A percentile compares a stretch with the other conserved stretches of the same genome.
Conservation (phyloP, 2,113 vertebrate genomes). For the Sturnira hondurensis region DNA sequence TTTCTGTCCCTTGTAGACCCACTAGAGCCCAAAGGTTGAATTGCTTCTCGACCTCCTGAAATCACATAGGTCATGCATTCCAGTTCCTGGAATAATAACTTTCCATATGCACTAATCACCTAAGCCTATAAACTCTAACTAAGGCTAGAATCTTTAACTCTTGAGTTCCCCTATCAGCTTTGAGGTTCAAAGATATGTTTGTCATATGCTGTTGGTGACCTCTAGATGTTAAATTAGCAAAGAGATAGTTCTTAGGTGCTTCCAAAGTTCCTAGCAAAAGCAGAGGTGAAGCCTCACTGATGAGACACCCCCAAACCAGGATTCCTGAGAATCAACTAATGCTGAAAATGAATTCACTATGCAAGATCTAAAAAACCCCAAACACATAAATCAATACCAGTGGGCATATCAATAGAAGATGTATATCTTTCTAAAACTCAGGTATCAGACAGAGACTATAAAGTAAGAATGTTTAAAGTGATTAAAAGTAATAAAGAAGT, state of each 20-base stretch:
- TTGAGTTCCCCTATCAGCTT: not conserved
- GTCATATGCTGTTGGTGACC: not conserved
- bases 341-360: not conserved
- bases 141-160: too few relatives aligned
- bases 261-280: not conserved
- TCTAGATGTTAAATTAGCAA: not conserved
- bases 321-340: not conserved
- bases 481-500: not conserved
- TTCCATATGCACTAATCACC: too few relatives aligned
- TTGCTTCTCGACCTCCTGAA: too few relatives aligned
- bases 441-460: not conserved
- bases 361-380: not conserved
- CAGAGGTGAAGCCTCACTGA: not conserved
- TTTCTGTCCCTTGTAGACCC: too few relatives aligned
- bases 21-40: too few relatives aligned
- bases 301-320: not conserved
- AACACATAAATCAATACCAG: not conserved
- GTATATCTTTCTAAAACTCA: not conserved
- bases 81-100: too few relatives aligned
- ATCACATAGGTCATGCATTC: too few relatives aligned
- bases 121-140: too few relatives aligned
- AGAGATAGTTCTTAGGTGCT: not conserved
- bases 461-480: not conserved
- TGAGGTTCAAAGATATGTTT: not conserved
- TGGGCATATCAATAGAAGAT: not conserved